phyloP scores from a whole-genome alignment of 2,797 vertebrate genomes.

The Thunnus albacares region DNA sequence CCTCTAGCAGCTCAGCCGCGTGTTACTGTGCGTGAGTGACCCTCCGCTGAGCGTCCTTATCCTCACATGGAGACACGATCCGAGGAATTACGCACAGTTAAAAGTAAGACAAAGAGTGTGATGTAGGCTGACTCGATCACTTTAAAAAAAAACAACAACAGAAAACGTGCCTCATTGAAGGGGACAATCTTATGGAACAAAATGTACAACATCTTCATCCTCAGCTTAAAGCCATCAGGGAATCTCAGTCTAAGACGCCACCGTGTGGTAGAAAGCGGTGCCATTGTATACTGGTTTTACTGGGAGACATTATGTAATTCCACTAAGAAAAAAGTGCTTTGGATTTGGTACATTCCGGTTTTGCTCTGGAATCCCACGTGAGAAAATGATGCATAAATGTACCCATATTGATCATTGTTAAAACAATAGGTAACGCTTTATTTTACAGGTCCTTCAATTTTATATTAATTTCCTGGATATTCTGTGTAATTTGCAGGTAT shows the following conservation, averaged over 20 bases:
- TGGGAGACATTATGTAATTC: constrained; percentile 58
- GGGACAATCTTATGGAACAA: neutral
- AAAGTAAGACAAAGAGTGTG: neutral
- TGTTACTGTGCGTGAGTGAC: constrained; percentile 29
- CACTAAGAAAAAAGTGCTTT: neutral
- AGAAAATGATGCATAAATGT: neutral
- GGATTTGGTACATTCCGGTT: constrained; percentile 22
- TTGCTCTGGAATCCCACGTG: constrained; percentile 8
- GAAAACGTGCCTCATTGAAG: neutral
- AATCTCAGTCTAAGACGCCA: constrained; percentile 32
- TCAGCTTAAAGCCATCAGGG: neutral
- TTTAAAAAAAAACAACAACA: no score
- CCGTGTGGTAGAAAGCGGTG: constrained; percentile 27
- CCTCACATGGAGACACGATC: neutral
- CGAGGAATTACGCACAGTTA: neutral
- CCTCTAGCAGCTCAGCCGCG: constrained; percentile 38
- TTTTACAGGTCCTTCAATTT: no score
- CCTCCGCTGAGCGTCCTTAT: neutral
- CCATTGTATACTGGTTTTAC: constrained; percentile 16
- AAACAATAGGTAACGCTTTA: neutral
- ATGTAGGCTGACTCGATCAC: neutral
- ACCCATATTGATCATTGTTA: neutral
- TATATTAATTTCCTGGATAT: no score
- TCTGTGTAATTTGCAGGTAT: no score
- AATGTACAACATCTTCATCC: constrained; percentile 8